Evolutionary conservation across 1,140 invertebrate genomes (phyloP).

Genomic region (Caenorhabditis tropicalis): DNA sequence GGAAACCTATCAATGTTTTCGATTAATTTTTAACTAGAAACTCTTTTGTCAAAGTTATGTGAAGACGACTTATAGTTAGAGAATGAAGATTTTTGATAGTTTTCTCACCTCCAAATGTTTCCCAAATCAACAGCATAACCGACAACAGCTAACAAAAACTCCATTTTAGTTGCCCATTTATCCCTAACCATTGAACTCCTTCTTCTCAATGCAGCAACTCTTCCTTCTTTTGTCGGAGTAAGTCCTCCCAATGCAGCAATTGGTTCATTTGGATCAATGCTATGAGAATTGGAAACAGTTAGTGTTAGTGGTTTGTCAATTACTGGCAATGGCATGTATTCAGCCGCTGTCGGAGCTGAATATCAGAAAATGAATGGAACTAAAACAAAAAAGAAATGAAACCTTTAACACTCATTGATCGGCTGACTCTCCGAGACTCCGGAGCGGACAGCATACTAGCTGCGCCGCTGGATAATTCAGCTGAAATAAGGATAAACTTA

Average conservation of each 20-base stretch:
- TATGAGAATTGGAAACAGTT: constrained; percentile 24
- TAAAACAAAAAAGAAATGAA: background rate
- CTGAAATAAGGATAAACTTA: background rate
- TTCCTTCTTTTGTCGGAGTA: constrained; percentile 5
- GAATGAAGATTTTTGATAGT: too few species aligned
- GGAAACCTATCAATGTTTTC: constrained; percentile 71
- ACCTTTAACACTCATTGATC: constrained; percentile 36
- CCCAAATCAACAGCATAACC: constrained; percentile 76
- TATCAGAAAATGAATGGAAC: background rate
- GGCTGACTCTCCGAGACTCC: constrained; percentile 16
- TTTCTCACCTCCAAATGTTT: constrained; percentile 83
- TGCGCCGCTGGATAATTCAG: constrained; percentile 17
- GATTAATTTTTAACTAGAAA: too few species aligned
- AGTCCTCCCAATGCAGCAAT: background rate
- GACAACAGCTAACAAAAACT: constrained; percentile 90
- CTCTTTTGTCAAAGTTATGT: too few species aligned
- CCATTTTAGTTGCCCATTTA: constrained; percentile 84
- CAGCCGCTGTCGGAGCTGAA: constrained; percentile 45
- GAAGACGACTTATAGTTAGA: too few species aligned
- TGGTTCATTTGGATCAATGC: constrained; percentile 46
- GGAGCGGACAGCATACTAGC: constrained; percentile 10
- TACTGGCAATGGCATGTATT: constrained; percentile 44
- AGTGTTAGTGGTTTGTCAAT: constrained; percentile 43
- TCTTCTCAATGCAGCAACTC: constrained; percentile 44
- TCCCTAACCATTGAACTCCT: constrained; percentile 60